Base-by-base conservation (phyloP, 2,888 invertebrate species). In the Erebia epiphron region DNA sequence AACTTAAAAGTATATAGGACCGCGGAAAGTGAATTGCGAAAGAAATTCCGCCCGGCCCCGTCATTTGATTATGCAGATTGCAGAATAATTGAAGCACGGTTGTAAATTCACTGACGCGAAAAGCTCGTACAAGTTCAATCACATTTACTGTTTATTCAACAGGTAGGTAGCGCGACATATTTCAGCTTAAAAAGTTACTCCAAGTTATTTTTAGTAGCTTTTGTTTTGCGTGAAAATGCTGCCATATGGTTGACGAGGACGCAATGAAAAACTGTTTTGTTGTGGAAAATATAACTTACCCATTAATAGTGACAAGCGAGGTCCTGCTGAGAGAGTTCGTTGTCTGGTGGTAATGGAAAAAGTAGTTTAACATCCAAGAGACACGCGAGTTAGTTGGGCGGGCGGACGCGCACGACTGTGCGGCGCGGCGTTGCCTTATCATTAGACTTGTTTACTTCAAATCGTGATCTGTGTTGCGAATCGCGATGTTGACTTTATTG, bases 341-440 rank as follows among this genome's bases (percentile, higher is more conserved):
- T 50, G 41, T 54, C n/a, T 56, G 21, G 68, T 61, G 49, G 60
- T 52, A 18, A 35, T 57, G 18, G 10, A 67, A 43, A 46, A 10
- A 46, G 63, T 62, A 35, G 56, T 61, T 18, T 52, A 50, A 57
- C 14, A 50, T 57, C 54, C 54, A 67, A 66, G 60, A 54, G 66
- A 63, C 68, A 62, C 65, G 72, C 73, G 69, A 62, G 52, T 71
- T 64, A 62, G 52, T 71, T 64, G 73, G 90, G 90, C 89, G 92
- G 90, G 90, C 87, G 90, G 87, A 79, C 80, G 83, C 83, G 83
- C 80, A 86, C 90, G 91, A 90, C 92, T 90, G 87, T 81, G 78
- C 85, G 89, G 82, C 88, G 84, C 75, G 75, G 73, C 78, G 77
- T 61, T 65, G 82, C 82, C 85, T 91, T 91, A 90, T 92, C 91